phyloP scores from a whole-genome alignment of 2,888 invertebrate species.

The Lumbricus terrestris region DNA sequence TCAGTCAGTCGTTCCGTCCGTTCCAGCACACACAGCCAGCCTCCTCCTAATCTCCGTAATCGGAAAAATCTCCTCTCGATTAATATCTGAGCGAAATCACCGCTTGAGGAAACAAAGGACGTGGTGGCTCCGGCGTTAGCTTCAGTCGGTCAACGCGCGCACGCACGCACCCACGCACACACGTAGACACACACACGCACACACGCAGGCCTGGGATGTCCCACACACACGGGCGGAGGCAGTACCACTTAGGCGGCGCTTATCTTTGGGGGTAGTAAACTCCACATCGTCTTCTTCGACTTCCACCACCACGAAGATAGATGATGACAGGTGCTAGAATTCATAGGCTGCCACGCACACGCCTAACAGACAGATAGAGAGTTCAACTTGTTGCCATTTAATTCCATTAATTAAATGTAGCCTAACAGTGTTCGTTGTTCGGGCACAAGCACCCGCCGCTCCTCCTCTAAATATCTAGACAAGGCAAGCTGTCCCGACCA shows the following conservation, averaged over 20 bases:
- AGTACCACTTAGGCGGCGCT: neutral
- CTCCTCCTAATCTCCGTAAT: neutral
- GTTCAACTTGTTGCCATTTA: neutral
- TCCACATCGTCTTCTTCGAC: neutral
- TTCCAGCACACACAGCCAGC: no score
- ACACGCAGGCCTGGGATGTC: neutral
- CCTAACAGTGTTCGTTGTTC: neutral
- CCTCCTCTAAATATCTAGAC: neutral
- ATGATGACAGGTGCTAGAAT: neutral
- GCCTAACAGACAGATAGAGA: neutral
- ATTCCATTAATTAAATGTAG: neutral
- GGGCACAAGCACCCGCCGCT: neutral
- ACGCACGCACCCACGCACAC: neutral
- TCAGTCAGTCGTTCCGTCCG: neutral
- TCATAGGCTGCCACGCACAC: neutral
- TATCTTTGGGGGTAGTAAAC: neutral
- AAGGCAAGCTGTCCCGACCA: neutral
- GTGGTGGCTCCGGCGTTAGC: neutral
- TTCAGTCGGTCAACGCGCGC: neutral
- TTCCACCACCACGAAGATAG: neutral
- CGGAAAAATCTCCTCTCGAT: slow-evolving; percentile 3
- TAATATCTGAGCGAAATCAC: neutral
- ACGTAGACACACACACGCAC: neutral
- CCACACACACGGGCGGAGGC: neutral
- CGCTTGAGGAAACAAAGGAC: slow-evolving; percentile 3